Base-by-base conservation (phyloP, 2,113 vertebrate species). In the Ictalurus furcatus region DNA sequence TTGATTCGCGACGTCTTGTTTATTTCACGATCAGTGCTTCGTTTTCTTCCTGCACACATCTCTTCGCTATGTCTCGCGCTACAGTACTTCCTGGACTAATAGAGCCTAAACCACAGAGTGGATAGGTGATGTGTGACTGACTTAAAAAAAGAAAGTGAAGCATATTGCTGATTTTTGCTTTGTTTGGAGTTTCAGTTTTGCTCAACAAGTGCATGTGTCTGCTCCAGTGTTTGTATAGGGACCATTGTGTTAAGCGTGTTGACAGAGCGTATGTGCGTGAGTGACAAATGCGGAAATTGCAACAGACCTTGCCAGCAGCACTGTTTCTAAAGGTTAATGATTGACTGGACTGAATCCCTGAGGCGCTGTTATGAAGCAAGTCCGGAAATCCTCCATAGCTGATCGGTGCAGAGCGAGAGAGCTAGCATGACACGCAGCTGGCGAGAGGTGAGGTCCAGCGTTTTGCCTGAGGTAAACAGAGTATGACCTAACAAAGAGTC, bases 241-340 rank as follows among this genome's bases (percentile, higher is more conserved):
- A 73, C 28, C 84, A 84, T 17, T 12, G 30, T 56, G 67, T 73
- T 30, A 34, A 28, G 48, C 5, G 37, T 71, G 48, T 48, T 30
- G 59, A 85, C 63, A 54, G 25, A 37, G 56, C 37, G 0, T 30
- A 30, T 7, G n/a, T 30, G n/a, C n/a, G 44, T 85, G 84, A 54
- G 65, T 69, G 63, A 54, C 65, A 67, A n/a, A 52, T 71, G n/a
- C 9, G 65, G 65, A 85, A 85, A 85, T 48, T 52, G 28, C 44
- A 25, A 5, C 84, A 71, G 84, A 54, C 44, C 2, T 85, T 34
- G 44, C 84, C 28, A 13, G 28, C 1, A 54, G 40, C 61, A 71
- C 8, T 54, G 25, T 69, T 69, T 59, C 16, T 44, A 52, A 30
- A 85, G 65, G 63, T 85, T 85, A 85, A 69, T 85, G 23, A 85